Percentiles rank a stretch among this genome's conserved stretches.
phyloP scores from a whole-genome alignment of 1,140 invertebrate species.

The Tetramorium alpestre region DNA sequence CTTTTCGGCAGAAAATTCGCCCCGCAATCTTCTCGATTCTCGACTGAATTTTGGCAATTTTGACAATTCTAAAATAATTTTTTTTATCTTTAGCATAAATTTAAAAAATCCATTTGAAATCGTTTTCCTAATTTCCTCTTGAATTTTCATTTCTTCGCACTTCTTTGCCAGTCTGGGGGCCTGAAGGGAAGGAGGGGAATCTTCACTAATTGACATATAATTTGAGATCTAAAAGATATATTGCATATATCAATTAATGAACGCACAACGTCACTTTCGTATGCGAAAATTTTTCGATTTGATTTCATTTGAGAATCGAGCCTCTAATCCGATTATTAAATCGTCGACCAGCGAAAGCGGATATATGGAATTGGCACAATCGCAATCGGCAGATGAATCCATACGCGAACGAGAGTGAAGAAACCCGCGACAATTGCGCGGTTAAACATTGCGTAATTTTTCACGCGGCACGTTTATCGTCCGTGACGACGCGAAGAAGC shows the following conservation, averaged over 20 bases:
- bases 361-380: neutral
- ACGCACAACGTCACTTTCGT: no score
- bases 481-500: slow-evolving; percentile 23
- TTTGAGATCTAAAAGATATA: no score
- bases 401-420: slow-evolving; percentile 30
- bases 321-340: neutral
- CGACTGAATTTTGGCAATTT: neutral
- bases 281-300: no score
- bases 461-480: slow-evolving; percentile 37
- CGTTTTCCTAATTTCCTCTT: neutral
- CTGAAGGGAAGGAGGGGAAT: no score
- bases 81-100: neutral
- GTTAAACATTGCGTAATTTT: slow-evolving; percentile 68
- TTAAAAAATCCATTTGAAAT: neutral
- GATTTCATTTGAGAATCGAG: no score
- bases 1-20: neutral
- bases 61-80: neutral
- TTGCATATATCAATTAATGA: no score
- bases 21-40: neutral
- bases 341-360: neutral
- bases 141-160: neutral
- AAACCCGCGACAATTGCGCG: slow-evolving; percentile 40
- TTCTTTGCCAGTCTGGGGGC: neutral
- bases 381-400: slow-evolving; percentile 14
- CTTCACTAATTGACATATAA: no score